phyloP scores from a whole-genome alignment of 2,797 vertebrate genomes.

The Triplophysa yarkandensis region DNA sequence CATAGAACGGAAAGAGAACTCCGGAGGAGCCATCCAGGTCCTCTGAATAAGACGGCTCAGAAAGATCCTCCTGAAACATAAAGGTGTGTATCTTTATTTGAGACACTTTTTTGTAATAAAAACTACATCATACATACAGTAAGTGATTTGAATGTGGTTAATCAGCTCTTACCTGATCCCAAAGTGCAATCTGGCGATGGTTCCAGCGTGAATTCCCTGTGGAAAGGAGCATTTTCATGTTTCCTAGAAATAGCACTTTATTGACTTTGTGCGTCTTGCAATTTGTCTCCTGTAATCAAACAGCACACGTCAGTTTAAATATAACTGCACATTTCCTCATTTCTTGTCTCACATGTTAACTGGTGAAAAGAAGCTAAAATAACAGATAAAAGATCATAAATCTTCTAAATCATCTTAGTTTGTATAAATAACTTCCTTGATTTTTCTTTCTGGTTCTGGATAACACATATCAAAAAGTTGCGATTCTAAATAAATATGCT shows the following conservation, averaged over 20 bases:
- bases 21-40: constrained; percentile 93
- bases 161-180: constrained; percentile 80
- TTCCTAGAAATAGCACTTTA: constrained; percentile 83
- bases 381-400: no score
- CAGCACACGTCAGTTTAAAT: neutral
- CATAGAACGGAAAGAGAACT: constrained; percentile 93
- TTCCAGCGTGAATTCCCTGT: constrained; percentile 86
- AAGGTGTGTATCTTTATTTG: neutral
- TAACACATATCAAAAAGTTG: no score
- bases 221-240: constrained; percentile 82
- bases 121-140: neutral
- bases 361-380: no score
- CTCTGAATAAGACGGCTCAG: constrained; percentile 87
- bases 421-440: no score
- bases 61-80: constrained; percentile 84
- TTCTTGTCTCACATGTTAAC: neutral
- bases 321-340: neutral
- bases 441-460: no score
- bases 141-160: neutral
- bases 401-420: no score
- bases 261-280: constrained; percentile 84
- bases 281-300: constrained; percentile 74
- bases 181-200: constrained; percentile 83
- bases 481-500: no score
- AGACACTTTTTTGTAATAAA: neutral